These are phyloP conservation scores for Patella caerulea DNA, from an alignment of 2,888 invertebrate species.

Conservation along the genomic window DNA sequence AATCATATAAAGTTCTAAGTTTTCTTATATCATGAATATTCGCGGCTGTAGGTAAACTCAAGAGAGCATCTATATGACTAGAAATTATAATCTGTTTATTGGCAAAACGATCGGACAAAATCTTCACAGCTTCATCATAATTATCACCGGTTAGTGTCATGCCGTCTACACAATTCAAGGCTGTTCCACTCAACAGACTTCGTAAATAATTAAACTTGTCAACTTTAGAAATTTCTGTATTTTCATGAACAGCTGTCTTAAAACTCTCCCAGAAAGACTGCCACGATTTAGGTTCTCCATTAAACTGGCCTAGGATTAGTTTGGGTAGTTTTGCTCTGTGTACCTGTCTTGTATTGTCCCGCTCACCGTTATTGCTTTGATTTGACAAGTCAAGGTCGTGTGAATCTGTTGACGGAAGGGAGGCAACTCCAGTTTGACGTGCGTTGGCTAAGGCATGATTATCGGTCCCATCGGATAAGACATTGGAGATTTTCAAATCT, in stretches of 20 bases:
- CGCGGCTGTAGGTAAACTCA: not conserved
- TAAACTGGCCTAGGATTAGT: not conserved
- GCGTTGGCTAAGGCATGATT: too few species aligned
- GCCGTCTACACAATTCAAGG: not conserved
- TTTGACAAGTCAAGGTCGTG: too few species aligned
- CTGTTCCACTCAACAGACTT: not conserved
- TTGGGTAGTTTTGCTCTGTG: not conserved
- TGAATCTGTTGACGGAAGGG: too few species aligned
- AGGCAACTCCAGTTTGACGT: too few species aligned
- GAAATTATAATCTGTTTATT: slow-evolving; percentile 1
- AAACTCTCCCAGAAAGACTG: not conserved
- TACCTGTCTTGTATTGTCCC: too few species aligned
- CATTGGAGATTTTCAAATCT: too few species aligned
- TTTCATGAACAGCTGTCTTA: not conserved
- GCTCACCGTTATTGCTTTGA: too few species aligned
- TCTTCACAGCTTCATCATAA: slow-evolving; percentile 3
- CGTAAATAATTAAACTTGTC: slow-evolving; percentile 1
- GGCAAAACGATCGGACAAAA: not conserved
- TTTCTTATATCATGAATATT: not conserved
- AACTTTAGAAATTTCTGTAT: not conserved
- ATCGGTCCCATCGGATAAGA: too few species aligned
- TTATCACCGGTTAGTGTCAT: not conserved
- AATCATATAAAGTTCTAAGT: not conserved
- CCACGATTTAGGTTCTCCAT: not conserved
- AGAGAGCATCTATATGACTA: not conserved